phyloP scores from a whole-genome alignment of 2,888 invertebrate genomes.

The Thyatira batis region DNA sequence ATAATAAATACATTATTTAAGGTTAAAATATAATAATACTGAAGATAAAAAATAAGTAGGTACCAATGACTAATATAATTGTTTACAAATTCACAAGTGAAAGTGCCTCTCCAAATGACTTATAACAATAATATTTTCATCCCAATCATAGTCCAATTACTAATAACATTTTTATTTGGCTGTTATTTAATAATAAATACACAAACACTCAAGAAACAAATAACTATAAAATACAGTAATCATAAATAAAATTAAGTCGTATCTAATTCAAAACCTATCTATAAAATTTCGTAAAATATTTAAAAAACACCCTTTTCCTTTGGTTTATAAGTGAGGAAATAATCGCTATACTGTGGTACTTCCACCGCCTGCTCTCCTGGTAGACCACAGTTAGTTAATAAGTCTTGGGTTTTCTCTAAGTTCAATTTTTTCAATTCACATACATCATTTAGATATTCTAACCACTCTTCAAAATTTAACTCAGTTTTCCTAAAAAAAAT shows the following conservation, averaged over 20 bases:
- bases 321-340: constrained; percentile 54
- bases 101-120: no score
- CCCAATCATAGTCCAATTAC: no score
- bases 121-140: no score
- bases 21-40: no score
- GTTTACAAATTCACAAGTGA: no score
- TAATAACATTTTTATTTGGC: no score
- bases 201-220: neutral
- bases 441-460: constrained; percentile 47
- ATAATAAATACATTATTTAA: no score
- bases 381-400: constrained; percentile 59
- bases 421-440: constrained; percentile 44
- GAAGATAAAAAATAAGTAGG: no score
- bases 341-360: constrained; percentile 57
- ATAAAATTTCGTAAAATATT: neutral
- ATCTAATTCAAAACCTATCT: neutral
- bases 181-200: no score
- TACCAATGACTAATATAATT: no score
- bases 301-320: constrained; percentile 38
- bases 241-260: neutral
- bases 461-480: constrained; percentile 58
- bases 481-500: constrained; percentile 62
- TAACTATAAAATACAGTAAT: neutral
- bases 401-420: constrained; percentile 38
- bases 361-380: constrained; percentile 52